Conservation (phyloP, 2,113 vertebrate genomes). For the Menura novaehollandiae region DNA sequence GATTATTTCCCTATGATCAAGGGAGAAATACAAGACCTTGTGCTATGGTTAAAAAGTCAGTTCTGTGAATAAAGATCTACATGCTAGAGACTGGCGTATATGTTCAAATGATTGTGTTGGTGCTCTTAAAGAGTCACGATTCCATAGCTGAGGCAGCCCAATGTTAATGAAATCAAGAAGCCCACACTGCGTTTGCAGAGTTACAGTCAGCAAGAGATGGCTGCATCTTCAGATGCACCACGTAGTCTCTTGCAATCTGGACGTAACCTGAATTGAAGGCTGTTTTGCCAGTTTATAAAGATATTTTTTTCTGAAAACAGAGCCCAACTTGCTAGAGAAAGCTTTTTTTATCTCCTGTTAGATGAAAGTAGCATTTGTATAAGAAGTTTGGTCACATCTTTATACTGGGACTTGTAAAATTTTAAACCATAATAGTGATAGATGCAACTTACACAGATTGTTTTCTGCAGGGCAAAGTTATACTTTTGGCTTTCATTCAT, state of each 20-base stretch:
- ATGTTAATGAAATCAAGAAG: neutral
- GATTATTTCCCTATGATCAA: neutral
- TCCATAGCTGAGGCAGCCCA: neutral
- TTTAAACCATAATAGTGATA: neutral
- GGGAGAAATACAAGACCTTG: neutral
- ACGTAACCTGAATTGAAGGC: neutral
- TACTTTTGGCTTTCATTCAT: constrained; percentile 21
- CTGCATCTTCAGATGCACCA: neutral
- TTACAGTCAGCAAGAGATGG: neutral
- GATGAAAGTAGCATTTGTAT: neutral
- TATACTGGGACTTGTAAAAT: neutral
- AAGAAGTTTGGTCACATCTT: constrained; percentile 6
- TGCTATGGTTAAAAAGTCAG: neutral
- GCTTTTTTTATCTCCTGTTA: neutral
- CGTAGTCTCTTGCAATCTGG: neutral
- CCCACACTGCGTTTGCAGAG: neutral
- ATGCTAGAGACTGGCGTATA: neutral
- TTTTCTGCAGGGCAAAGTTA: neutral
- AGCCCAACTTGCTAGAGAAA: neutral
- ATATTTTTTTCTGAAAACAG: neutral
- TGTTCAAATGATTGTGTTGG: neutral
- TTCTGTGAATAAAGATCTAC: neutral
- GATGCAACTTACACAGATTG: neutral
- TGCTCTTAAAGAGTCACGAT: neutral
- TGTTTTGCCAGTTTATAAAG: neutral